phyloP scores from a whole-genome alignment of 2,113 vertebrate genomes.

The Eublepharis macularius region DNA sequence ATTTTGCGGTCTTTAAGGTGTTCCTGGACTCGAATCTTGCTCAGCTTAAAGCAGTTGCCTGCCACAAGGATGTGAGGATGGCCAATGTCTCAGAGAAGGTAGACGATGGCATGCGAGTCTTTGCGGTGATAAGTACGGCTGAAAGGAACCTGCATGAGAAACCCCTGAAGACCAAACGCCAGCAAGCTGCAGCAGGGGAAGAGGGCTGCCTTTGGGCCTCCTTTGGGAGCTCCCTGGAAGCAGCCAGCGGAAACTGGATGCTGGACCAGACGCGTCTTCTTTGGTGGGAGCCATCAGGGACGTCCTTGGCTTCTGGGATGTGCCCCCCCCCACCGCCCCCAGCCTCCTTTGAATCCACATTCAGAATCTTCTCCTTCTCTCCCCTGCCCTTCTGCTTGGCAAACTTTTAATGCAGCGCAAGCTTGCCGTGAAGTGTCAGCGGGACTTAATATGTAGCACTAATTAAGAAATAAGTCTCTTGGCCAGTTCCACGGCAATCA shows the following conservation, averaged over 20 bases:
- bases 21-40: too few species aligned
- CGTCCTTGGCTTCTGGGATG: too few species aligned
- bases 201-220: neutral
- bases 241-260: neutral
- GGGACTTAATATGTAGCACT: constrained; percentile 91
- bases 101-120: too few species aligned
- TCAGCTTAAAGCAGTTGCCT: too few species aligned
- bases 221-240: neutral
- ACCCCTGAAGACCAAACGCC: too few species aligned
- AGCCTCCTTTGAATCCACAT: neutral
- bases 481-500: constrained; percentile 86
- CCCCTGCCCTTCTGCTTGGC: constrained; percentile 51
- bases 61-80: too few species aligned
- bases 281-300: neutral
- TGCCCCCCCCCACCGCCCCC: too few species aligned
- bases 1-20: too few species aligned
- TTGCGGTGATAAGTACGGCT: too few species aligned
- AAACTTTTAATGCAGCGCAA: constrained; percentile 83
- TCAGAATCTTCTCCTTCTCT: neutral
- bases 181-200: neutral
- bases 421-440: constrained; percentile 68
- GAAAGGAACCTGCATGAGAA: too few species aligned
- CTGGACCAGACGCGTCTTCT: neutral
- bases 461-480: constrained; percentile 94
- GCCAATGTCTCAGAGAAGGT: too few species aligned